These are phyloP conservation scores for Teleopsis dalmanni DNA, from an alignment of 1,140 invertebrate species.

Conservation along the genomic window DNA sequence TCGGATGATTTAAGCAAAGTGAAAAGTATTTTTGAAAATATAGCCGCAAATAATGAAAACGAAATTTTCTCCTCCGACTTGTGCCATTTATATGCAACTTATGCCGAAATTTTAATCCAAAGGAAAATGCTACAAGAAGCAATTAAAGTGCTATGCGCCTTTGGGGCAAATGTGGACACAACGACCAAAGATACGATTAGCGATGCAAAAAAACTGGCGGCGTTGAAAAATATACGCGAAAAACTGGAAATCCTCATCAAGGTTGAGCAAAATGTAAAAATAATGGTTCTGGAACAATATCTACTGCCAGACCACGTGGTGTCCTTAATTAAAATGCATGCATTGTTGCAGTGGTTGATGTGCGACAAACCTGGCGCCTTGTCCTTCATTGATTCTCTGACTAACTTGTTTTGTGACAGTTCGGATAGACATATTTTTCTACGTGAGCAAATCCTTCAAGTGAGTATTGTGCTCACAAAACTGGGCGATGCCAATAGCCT, in stretches of 20 bases:
- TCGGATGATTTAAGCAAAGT: slow-evolving; percentile 38
- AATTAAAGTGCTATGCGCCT: neutral
- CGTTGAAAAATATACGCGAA: slow-evolving; percentile 10
- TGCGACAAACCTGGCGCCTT: slow-evolving; percentile 31
- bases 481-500: slow-evolving; percentile 16
- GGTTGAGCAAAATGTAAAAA: slow-evolving; percentile 17
- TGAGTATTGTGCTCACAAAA: slow-evolving; percentile 42
- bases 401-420: slow-evolving; percentile 21
- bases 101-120: slow-evolving; percentile 25
- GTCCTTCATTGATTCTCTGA: slow-evolving; percentile 34
- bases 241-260: slow-evolving; percentile 7
- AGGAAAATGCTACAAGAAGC: neutral
- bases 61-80: slow-evolving; percentile 14
- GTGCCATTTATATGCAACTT: slow-evolving; percentile 18
- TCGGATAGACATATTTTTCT: slow-evolving; percentile 21
- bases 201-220: slow-evolving; percentile 9
- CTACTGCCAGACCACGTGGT: slow-evolving; percentile 49
- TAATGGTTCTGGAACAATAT: slow-evolving; percentile 27
- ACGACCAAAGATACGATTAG: neutral
- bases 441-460: slow-evolving; percentile 47
- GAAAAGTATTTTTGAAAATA: slow-evolving; percentile 41
- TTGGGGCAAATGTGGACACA: neutral
- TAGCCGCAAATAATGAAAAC: slow-evolving; percentile 33
- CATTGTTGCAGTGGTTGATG: slow-evolving; percentile 47
- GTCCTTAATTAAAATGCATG: slow-evolving; percentile 50